Evolutionary conservation across 1,140 invertebrate genomes (phyloP), one percentile per base, ranked within the genome.

Genomic region (Melitaea cinxia): DNA sequence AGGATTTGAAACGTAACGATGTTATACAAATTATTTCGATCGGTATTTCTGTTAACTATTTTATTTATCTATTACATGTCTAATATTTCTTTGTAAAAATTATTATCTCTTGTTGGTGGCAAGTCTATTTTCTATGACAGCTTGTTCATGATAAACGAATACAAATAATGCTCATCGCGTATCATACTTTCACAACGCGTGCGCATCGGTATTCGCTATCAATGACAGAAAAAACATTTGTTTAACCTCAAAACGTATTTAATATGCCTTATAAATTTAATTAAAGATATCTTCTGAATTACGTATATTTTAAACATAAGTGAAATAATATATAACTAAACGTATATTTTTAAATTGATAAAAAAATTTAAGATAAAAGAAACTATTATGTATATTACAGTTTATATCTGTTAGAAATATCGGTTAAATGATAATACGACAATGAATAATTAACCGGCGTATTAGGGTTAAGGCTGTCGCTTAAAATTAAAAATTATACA

Each of bases 171-270:
- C 77, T 35, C 28, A 42, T 50, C 74, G 71, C 80, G 81, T 76
- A 55, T 71, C 58, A 80, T 23, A 47, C 83, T 85, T 85, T 85
- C 83, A 67, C 81, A 52, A 15, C 65, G 65, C 72, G 75, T 78
- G 73, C 75, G 70, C 61, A 65, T 50, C 37, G 23, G 53, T 50
- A 66, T 68, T 60, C 66, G 70, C 73, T 76, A 78, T 73, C 66
- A 50, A 28, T 26, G 2, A 23, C 7, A 23, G 19, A 47, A 47
- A n/a, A 47, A 47, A 47, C 42, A 47, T 42, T 42, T 17, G 17
- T 42, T 42, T 14, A 7, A 1, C 4, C 7, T 15, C 14, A 47
- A 24, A 21, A 23, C 23, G 42, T 47, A 47, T 19, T 7, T 42
- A 39, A 17, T 6, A 1, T 17, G 17, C 1, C 9, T 17, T 17